Evolutionary conservation across 2,888 invertebrate genomes (phyloP), one percentile per base, ranked within the genome.

Genomic region (Thymelicus lineola): DNA sequence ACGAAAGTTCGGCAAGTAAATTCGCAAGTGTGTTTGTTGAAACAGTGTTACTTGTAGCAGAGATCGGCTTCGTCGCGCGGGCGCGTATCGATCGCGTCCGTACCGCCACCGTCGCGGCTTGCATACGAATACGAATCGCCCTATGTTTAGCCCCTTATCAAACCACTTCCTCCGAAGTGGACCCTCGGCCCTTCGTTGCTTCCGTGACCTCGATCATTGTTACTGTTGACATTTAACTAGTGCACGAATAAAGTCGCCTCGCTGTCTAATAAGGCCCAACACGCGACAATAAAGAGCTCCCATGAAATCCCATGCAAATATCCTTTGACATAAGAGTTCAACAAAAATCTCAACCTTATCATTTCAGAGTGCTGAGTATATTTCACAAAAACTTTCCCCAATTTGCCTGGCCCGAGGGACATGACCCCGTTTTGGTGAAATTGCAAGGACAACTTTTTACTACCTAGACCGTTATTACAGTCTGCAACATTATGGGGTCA

Each of bases 121-220:
- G 93, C 93, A 93, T 93, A 91, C 93, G 90, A 91, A 91, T 88
- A 89, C 89, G 82, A 90, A 88, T 86, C 88, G 86, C 86, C 88
- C 88, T 85, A 84, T 83, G 85, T 82, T 85, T 86, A 85, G 86
- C 82, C 89, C 91, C 89, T 90, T 89, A 89, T 86, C 88, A 86
- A 73, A 86, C 84, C 84, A 86, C 87, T 88, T 85, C 85, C 82
- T 85, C 83, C 82, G 80, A 82, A 83, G 86, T 85, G 85, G 84
- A 83, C 83, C 85, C 86, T 81, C 81, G 85, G 82, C 82, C 82
- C 85, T 86, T 86, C 84, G 83, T 88, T 87, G 87, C 80, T 82
- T 80, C 82, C 84, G 83, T 83, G 85, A 88, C 86, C 86, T 85
- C 84, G 77, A 79, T 82, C 85, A 85, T 86, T 86, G 82, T 82